These are phyloP conservation scores for Aphelinus certus DNA, from an alignment of 1,140 invertebrate species.

Conservation along the genomic window DNA sequence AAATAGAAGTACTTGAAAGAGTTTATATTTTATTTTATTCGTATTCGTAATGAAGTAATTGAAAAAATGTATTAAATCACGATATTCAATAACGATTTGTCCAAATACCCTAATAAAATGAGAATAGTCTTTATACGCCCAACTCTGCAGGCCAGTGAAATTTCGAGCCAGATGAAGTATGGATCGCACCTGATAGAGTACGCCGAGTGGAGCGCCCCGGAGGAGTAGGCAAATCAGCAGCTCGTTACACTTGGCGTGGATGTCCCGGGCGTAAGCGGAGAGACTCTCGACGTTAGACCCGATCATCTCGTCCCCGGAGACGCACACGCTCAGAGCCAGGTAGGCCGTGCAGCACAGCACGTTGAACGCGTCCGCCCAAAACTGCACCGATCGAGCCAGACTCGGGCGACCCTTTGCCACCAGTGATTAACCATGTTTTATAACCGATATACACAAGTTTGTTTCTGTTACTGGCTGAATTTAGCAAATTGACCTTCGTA, in stretches of 20 bases:
- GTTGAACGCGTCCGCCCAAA: slow-evolving; percentile 79
- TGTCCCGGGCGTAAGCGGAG: slow-evolving; percentile 74
- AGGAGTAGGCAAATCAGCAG: slow-evolving; percentile 76
- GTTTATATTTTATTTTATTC: background rate
- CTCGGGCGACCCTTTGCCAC: slow-evolving; percentile 69
- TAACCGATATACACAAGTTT: too few species aligned
- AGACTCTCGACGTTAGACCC: slow-evolving; percentile 68
- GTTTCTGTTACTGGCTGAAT: too few species aligned
- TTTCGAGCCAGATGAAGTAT: too few species aligned
- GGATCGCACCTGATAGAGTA: slow-evolving; percentile 74
- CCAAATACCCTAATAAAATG: too few species aligned
- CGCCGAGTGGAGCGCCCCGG: slow-evolving; percentile 75
- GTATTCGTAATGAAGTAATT: background rate
- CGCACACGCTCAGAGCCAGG: slow-evolving; percentile 72
- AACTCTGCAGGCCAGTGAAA: too few species aligned
- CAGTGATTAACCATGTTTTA: too few species aligned
- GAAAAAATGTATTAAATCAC: background rate
- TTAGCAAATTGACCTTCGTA: too few species aligned
- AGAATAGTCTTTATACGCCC: too few species aligned
- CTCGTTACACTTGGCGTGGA: slow-evolving; percentile 82
- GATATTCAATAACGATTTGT: too few species aligned
- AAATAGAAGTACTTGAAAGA: background rate
- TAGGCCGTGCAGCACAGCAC: slow-evolving; percentile 77
- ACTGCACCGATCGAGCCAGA: slow-evolving; percentile 68
- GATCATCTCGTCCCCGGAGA: slow-evolving; percentile 70